These are phyloP conservation scores for Megamerina dolium DNA, from an alignment of 2,888 invertebrate genomes.

Conservation along the genomic window DNA sequence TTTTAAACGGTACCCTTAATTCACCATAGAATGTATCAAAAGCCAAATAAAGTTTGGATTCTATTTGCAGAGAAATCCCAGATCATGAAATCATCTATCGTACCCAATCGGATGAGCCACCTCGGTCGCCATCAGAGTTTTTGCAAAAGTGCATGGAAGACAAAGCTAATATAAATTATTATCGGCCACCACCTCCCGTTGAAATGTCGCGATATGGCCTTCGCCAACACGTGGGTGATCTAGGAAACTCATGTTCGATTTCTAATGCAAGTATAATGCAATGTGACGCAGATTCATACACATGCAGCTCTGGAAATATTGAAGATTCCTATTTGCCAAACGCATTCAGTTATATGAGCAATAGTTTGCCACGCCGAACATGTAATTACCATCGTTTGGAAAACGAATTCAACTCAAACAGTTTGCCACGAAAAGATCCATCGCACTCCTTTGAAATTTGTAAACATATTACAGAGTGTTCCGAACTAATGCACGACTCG, in stretches of 20 bases:
- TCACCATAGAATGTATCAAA: no score
- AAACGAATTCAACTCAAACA: slow-evolving; percentile 44
- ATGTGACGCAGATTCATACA: no score
- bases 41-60: no score
- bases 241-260: no score
- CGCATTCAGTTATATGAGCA: slow-evolving; percentile 45
- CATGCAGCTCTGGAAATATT: no score
- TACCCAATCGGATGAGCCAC: slow-evolving; percentile 80
- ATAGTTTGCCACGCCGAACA: slow-evolving; percentile 45
- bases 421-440: slow-evolving; percentile 43
- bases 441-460: slow-evolving; percentile 42
- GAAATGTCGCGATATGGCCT: no score
- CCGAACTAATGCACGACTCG: slow-evolving; percentile 39
- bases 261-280: no score
- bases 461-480: slow-evolving; percentile 45
- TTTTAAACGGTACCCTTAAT: no score
- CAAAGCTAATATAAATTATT: slow-evolving; percentile 39
- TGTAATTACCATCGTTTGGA: slow-evolving; percentile 45
- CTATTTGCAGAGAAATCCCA: slow-evolving; percentile 20
- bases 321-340: slow-evolving; percentile 15
- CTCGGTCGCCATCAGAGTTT: slow-evolving; percentile 53
- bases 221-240: no score
- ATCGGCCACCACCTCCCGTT: slow-evolving; percentile 43
- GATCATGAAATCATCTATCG: slow-evolving; percentile 74
- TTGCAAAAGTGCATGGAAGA: slow-evolving; percentile 25